A percentile compares a stretch with the other conserved stretches of the same genome.
These are phyloP conservation scores for Cryptus armator DNA, from an alignment of 2,888 invertebrate genomes.

Conservation along the genomic window DNA sequence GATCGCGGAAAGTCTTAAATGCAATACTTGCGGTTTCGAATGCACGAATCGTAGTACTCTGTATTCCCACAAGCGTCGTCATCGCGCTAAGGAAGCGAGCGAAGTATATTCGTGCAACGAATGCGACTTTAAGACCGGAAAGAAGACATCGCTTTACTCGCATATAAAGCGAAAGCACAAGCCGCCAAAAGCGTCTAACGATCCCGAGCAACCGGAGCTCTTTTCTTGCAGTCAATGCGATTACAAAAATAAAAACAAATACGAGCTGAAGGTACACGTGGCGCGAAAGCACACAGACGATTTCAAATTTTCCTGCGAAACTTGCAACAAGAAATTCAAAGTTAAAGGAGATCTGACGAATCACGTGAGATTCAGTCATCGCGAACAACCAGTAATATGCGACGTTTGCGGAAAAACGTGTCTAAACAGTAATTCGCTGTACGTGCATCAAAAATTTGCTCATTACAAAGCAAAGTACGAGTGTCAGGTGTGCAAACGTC, in stretches of 20 bases:
- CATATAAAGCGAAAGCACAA: slow-evolving; percentile 82
- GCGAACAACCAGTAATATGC: slow-evolving; percentile 71
- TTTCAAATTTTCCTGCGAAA: slow-evolving; percentile 71
- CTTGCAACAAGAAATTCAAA: slow-evolving; percentile 71
- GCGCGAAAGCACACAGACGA: slow-evolving; percentile 72
- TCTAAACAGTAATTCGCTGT: slow-evolving; percentile 81
- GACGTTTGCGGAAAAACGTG: slow-evolving; percentile 83
- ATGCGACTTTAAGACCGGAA: slow-evolving; percentile 79
- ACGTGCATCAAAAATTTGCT: slow-evolving; percentile 83
- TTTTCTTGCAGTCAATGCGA: slow-evolving; percentile 77
- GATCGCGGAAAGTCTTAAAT: slow-evolving; percentile 60
- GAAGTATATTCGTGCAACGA: slow-evolving; percentile 79
- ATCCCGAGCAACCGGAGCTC: slow-evolving; percentile 62
- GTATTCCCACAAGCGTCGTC: slow-evolving; percentile 80
- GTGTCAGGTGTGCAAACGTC: slow-evolving; percentile 81
- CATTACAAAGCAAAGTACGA: slow-evolving; percentile 83
- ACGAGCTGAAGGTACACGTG: slow-evolving; percentile 79
- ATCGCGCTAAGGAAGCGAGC: slow-evolving; percentile 69
- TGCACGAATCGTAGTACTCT: slow-evolving; percentile 79
- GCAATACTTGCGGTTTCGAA: slow-evolving; percentile 80
- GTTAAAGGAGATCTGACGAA: slow-evolving; percentile 72
- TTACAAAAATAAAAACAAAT: slow-evolving; percentile 79
- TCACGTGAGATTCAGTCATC: slow-evolving; percentile 72
- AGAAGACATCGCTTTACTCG: slow-evolving; percentile 80
- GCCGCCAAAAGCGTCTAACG: slow-evolving; percentile 49